Evolutionary conservation across 2,113 vertebrate genomes (phyloP), one percentile per base, ranked within the genome.

Genomic region (Stomatorhinus ivindoensis): DNA sequence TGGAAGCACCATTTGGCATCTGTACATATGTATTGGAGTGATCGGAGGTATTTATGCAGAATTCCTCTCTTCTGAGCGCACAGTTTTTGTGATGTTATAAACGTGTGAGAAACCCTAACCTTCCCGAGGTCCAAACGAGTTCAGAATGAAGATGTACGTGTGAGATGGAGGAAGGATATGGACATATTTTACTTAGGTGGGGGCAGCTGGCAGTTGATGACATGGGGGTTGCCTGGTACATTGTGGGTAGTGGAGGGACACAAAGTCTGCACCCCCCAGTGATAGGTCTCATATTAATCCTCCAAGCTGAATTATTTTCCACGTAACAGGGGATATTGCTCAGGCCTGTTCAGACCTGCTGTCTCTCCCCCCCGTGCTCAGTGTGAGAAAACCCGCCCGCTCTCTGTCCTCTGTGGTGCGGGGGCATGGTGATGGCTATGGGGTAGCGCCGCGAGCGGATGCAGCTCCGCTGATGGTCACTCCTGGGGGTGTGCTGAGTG

Each of bases 21-120:
- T 97, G 83, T 97, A 97, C 92, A 90, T 97, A 84, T 97, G 94
- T 3, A 93, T 96, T 61, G 96, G 97, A 88, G 89, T 96, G 91
- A 92, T 97, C 90, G 97, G 96, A 95, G 97, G 96, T 97, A 95
- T 9, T 0, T 1, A 15, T 88, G 89, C 3, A 11, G 44, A 84
- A 47, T 1, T 87, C 24, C 44, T 65, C 1, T 55, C 42, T 19
- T 51, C 55, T 44, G 39, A 24, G 39, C 13, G 47, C 42, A 46
- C 31, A 42, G 11, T 50, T 13, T 51, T 39, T 21, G 31, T 86
- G 13, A 13, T 27, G 2, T 17, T 61, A 84, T 58, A 8, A 21
- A n/a, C 39, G 51, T 53, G 47, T 19, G 35, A 65, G 8, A 86
- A 86, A 42, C 47, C 7, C 1, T 58, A 47, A 73, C 17, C 51